Conservation (phyloP, 1,140 invertebrate species). For the Macrobrachium nipponense region DNA sequence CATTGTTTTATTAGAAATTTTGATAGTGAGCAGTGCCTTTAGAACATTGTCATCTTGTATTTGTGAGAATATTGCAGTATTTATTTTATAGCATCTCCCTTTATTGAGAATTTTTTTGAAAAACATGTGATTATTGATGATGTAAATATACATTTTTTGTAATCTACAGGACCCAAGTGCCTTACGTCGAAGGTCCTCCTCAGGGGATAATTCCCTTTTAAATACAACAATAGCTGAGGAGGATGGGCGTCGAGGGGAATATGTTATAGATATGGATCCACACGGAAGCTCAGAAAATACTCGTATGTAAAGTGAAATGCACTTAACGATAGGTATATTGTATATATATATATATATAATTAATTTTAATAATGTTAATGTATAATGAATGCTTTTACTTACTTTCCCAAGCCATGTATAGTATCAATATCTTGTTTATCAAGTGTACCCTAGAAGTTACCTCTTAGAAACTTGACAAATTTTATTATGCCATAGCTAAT, state of each 20-base stretch:
- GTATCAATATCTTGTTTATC: too few species aligned
- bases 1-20: too few species aligned
- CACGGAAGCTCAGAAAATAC: slow-evolving; percentile 23
- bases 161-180: neutral
- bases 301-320: slow-evolving; percentile 13
- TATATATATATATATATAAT: neutral
- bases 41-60: too few species aligned
- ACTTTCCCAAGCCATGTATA: too few species aligned
- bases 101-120: neutral
- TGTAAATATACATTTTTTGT: neutral
- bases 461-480: too few species aligned
- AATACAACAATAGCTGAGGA: slow-evolving; percentile 48
- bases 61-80: too few species aligned
- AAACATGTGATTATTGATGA: neutral
- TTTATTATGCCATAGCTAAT: too few species aligned
- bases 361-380: too few species aligned
- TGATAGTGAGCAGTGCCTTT: too few species aligned
- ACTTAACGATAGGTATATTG: neutral
- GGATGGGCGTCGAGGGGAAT: slow-evolving; percentile 10
- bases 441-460: too few species aligned
- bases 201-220: slow-evolving; percentile 31
- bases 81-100: neutral
- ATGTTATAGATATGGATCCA: slow-evolving; percentile 43
- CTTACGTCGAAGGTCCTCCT: slow-evolving; percentile 13
- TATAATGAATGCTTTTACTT: too few species aligned